These are phyloP conservation scores for Ameiurus melas DNA, from an alignment of 2,113 vertebrate species.

Conservation along the genomic window DNA sequence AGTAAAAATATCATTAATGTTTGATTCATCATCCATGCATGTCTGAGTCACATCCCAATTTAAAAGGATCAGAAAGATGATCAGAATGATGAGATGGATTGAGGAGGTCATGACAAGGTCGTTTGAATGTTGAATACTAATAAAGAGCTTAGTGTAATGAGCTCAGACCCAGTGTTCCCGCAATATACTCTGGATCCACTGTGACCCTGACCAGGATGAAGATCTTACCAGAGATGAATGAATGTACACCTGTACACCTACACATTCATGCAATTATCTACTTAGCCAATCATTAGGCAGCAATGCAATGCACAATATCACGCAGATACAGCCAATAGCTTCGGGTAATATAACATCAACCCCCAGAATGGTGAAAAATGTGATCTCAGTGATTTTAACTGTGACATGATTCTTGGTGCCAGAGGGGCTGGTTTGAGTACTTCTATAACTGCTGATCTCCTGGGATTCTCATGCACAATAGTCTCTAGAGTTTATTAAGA, in stretches of 20 bases:
- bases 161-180: neutral
- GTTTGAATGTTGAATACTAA: neutral
- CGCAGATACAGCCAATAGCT: neutral
- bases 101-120: neutral
- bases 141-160: neutral
- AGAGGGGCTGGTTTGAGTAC: too few relatives aligned
- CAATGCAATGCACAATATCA: neutral
- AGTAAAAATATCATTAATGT: slow-evolving; percentile 7
- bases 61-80: slow-evolving; percentile 6
- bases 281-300: neutral
- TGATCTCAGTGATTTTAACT: neutral
- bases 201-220: neutral
- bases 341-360: neutral
- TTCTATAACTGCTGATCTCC: neutral
- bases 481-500: neutral
- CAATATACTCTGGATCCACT: neutral
- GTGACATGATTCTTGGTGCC: too few relatives aligned
- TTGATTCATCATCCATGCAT: neutral
- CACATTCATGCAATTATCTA: neutral
- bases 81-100: neutral
- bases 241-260: neutral
- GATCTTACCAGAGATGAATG: neutral
- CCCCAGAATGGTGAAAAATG: neutral
- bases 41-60: neutral
- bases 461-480: neutral